Percentiles rank a stretch among this genome's conserved stretches.
These are phyloP conservation scores for Corythornis vintsioides DNA, from an alignment of 2,113 vertebrate genomes.

Conservation along the genomic window DNA sequence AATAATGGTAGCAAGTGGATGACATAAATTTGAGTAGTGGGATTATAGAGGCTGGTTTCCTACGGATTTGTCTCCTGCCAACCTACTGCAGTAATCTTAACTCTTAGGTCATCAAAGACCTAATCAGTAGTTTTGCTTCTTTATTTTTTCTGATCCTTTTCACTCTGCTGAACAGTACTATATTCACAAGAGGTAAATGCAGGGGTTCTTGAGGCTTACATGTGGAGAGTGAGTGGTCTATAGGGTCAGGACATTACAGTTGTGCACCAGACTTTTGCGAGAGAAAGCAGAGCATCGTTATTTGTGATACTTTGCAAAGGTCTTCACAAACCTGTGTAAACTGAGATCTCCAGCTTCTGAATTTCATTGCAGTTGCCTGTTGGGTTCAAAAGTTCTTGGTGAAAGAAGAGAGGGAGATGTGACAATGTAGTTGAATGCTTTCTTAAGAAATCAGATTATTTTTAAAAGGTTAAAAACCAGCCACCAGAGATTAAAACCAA, in stretches of 20 bases:
- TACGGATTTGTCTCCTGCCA: background rate
- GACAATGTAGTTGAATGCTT: background rate
- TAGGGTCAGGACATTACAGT: background rate
- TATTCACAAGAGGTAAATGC: background rate
- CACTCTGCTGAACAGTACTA: background rate
- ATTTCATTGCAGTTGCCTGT: background rate
- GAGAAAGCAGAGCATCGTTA: background rate
- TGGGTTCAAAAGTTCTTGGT: background rate
- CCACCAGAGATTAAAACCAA: background rate
- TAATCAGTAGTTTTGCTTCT: background rate
- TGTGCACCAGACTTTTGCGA: background rate
- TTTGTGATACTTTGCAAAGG: background rate
- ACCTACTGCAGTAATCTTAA: background rate
- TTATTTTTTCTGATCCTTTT: background rate
- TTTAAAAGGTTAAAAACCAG: background rate
- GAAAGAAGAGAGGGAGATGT: background rate
- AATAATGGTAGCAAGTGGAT: background rate
- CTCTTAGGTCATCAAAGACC: background rate
- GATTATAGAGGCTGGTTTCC: background rate
- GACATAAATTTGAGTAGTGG: background rate
- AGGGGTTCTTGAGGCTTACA: background rate
- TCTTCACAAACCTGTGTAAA: background rate
- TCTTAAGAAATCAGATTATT: background rate
- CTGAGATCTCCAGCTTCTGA: background rate
- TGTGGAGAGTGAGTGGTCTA: background rate